A percentile compares a stretch with the other conserved stretches of the same genome.
Evolutionary conservation across 1,140 invertebrate species (phyloP).

Genomic region (Melipona quadrifasciata): DNA sequence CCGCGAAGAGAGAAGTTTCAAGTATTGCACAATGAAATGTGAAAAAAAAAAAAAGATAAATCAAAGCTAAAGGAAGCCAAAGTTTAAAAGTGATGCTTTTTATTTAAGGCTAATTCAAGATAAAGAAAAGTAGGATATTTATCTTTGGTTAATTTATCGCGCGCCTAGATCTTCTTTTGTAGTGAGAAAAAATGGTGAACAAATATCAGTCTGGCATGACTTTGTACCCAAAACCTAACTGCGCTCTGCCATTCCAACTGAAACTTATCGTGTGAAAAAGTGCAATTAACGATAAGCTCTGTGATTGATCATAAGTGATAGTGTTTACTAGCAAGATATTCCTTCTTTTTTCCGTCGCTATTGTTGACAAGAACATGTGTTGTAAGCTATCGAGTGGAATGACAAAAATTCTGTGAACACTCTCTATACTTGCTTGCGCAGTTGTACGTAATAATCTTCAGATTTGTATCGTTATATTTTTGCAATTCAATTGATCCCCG

Average conservation of each 20-base stretch:
- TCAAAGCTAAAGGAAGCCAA: background rate
- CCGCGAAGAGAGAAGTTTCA: too few relatives aligned
- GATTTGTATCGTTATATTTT: too few relatives aligned
- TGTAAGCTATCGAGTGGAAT: background rate
- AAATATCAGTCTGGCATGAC: background rate
- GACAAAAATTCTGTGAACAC: background rate
- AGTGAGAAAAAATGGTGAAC: background rate
- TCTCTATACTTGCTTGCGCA: background rate
- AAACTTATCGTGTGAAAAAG: slow-evolving; percentile 3
- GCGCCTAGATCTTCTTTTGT: background rate
- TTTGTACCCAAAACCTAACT: background rate
- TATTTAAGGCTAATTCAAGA: background rate
- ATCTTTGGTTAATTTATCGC: slow-evolving; percentile 10
- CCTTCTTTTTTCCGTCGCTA: background rate
- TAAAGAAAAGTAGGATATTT: background rate
- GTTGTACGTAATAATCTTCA: background rate
- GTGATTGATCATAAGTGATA: background rate
- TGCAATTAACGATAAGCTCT: slow-evolving; percentile 28
- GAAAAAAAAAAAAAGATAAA: too few relatives aligned
- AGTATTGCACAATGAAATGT: too few relatives aligned
- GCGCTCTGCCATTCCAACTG: background rate
- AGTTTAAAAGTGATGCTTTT: background rate
- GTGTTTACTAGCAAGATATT: slow-evolving; percentile 26
- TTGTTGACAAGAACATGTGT: background rate
- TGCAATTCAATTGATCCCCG: background rate